Conservation (phyloP, 37 sponge, comb jelly and placozoan species). For the Chondrosia reniformis region DNA sequence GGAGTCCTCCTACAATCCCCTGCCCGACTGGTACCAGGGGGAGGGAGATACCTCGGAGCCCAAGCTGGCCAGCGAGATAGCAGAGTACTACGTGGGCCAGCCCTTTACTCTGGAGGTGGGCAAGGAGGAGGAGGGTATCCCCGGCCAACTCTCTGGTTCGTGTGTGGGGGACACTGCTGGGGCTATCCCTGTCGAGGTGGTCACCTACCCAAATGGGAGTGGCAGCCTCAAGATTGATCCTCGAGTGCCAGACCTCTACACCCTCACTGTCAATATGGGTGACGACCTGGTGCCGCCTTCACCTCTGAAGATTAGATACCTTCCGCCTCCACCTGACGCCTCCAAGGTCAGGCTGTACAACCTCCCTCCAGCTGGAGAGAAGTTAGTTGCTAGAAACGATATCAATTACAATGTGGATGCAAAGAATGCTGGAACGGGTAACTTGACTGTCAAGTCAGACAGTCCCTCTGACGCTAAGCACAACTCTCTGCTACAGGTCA, state of each 20-base stretch:
- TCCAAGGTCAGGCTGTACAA: conserved; percentile 50
- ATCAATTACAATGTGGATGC: conserved; percentile 16
- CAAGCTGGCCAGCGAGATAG: conserved; percentile 5
- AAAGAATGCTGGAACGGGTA: not conserved
- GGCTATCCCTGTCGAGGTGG: not conserved
- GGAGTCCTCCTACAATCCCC: not conserved
- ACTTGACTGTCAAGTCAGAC: conserved; percentile 20
- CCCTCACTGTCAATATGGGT: conserved; percentile 24
- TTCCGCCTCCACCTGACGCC: conserved; percentile 47
- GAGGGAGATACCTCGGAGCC: not conserved
- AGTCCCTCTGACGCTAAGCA: conserved; percentile 9
- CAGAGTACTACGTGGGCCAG: not conserved
- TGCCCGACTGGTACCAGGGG: not conserved
- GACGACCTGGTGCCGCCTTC: conserved; percentile 45
- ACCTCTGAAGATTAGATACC: conserved; percentile 51
- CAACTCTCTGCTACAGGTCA: conserved; percentile 17
- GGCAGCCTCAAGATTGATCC: not conserved
- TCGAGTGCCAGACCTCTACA: conserved; percentile 24
- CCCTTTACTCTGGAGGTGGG: not conserved
- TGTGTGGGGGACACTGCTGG: conserved; percentile 43
- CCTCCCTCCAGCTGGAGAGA: conserved; percentile 28
- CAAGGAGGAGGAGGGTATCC: not conserved
- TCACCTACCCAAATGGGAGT: conserved; percentile 5
- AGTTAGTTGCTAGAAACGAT: not conserved
- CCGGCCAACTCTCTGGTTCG: conserved; percentile 46